These are phyloP conservation scores for Pandemis heparana DNA, from an alignment of 2,888 invertebrate species.

Conservation along the genomic window DNA sequence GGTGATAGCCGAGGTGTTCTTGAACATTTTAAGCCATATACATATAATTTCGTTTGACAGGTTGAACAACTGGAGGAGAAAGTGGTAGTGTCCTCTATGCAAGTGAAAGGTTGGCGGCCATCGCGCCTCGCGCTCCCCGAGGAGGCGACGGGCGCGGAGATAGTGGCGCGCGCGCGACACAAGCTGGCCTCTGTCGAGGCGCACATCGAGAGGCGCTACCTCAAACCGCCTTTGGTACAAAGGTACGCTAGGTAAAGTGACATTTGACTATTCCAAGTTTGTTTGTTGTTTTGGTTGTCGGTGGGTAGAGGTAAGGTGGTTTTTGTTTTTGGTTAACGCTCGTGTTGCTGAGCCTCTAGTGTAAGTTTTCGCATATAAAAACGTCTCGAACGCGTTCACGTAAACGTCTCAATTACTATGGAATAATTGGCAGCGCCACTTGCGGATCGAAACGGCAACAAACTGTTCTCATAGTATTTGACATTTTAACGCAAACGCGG, in stretches of 20 bases:
- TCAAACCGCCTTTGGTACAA: slow-evolving; percentile 95
- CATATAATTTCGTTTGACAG: slow-evolving; percentile 55
- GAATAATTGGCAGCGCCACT: too few species aligned
- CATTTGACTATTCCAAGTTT: slow-evolving; percentile 44
- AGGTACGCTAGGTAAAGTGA: slow-evolving; percentile 79
- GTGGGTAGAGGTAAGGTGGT: slow-evolving; percentile 29
- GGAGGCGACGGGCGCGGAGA: slow-evolving; percentile 85
- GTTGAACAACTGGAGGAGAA: slow-evolving; percentile 96
- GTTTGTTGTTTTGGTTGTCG: slow-evolving; percentile 21
- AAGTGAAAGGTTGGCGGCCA: slow-evolving; percentile 95
- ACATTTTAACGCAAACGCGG: too few species aligned
- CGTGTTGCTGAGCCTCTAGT: too few species aligned
- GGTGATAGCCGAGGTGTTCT: too few species aligned
- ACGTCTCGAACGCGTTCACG: too few species aligned
- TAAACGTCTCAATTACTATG: too few species aligned
- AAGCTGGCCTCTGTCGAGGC: slow-evolving; percentile 93
- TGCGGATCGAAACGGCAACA: too few species aligned
- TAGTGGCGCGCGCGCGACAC: slow-evolving; percentile 87
- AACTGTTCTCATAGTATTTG: too few species aligned
- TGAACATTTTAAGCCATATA: too few species aligned
- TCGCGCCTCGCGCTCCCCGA: slow-evolving; percentile 72
- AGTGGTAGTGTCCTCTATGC: slow-evolving; percentile 95
- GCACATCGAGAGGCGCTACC: slow-evolving; percentile 96
- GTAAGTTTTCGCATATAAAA: too few species aligned
- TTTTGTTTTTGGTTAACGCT: neutral